A percentile compares a stretch with the other conserved stretches of the same genome.
Conservation (phyloP, 2,888 invertebrate species). For the Agrochola litura region DNA sequence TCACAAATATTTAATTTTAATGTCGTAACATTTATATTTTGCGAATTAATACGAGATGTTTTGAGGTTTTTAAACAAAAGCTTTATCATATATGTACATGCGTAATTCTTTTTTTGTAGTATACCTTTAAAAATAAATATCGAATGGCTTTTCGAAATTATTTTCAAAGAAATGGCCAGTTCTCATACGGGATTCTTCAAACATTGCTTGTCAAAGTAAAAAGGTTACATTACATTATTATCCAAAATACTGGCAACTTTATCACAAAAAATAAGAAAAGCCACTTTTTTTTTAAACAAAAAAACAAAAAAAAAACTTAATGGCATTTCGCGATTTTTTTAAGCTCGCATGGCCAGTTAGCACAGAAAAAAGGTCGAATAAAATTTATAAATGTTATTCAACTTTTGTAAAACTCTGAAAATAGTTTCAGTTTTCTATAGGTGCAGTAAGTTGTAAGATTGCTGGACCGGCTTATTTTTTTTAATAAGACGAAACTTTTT, state of each 20-base stretch:
- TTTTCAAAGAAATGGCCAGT: not conserved
- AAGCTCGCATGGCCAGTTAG: not conserved
- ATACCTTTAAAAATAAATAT: too few relatives aligned
- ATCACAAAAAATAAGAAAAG: not conserved
- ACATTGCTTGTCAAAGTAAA: conserved; percentile 1
- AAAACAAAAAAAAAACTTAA: not conserved
- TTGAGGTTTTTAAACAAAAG: not conserved
- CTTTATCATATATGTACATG: too few relatives aligned
- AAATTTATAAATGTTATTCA: not conserved
- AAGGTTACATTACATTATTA: not conserved
- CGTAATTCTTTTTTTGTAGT: too few relatives aligned
- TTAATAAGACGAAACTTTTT: not conserved
- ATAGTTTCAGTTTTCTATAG: not conserved
- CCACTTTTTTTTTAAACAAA: not conserved
- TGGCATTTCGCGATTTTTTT: conserved; percentile 8
- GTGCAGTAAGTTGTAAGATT: not conserved
- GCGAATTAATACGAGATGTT: not conserved
- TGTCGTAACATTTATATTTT: not conserved
- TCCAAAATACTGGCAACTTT: not conserved
- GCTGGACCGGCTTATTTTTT: not conserved
- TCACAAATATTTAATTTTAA: conserved; percentile 22
- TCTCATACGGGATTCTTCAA: not conserved
- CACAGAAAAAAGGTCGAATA: not conserved
- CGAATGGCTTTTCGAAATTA: conserved; percentile 3
- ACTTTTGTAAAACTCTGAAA: not conserved